Evolutionary conservation across 2,797 vertebrate species (phyloP).

Genomic region (Strix occidentalis): DNA sequence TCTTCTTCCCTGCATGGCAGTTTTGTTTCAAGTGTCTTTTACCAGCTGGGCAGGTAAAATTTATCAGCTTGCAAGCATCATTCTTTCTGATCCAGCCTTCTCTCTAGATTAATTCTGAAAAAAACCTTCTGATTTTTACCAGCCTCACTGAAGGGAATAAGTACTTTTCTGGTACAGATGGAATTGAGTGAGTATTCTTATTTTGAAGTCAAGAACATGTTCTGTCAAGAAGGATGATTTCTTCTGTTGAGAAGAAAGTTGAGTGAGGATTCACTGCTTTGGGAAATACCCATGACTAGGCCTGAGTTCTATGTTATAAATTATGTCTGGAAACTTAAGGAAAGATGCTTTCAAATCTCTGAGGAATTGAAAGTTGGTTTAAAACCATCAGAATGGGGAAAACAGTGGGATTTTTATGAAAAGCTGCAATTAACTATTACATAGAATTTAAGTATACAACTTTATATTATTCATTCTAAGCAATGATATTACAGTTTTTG

Average conservation of each 20-base stretch:
- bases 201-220: not conserved
- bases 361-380: not conserved
- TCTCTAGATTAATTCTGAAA: not conserved
- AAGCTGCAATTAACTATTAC: not conserved
- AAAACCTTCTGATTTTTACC: not conserved
- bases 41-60: not conserved
- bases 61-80: not conserved
- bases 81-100: not conserved
- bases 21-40: not conserved
- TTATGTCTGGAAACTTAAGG: not conserved
- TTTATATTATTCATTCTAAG: not conserved
- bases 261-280: not conserved
- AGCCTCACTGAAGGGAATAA: not conserved
- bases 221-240: not conserved
- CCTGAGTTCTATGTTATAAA: not conserved
- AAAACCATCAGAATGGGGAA: not conserved
- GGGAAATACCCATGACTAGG: not conserved
- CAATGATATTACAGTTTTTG: not conserved
- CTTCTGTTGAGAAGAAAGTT: not conserved
- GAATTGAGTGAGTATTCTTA: not conserved
- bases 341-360: not conserved
- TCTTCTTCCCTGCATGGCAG: not conserved
- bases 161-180: not conserved
- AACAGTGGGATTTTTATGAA: not conserved
- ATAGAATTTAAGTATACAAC: not conserved